Evolutionary conservation across 2,888 invertebrate genomes (phyloP), one percentile per base, ranked within the genome.

Genomic region (Zygothrica quintamaculata): DNA sequence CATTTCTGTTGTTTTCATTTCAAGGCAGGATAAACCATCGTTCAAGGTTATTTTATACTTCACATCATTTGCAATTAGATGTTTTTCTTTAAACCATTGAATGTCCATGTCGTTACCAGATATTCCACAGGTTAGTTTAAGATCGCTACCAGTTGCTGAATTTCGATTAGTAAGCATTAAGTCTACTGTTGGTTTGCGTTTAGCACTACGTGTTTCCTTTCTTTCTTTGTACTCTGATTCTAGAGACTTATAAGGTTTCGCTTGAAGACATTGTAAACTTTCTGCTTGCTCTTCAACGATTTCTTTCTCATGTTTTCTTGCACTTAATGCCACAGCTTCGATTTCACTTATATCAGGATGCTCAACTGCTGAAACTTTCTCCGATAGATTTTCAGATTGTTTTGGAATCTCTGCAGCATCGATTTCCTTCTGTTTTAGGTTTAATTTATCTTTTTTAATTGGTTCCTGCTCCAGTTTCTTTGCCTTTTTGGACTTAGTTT

Each of bases 51-150:
- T 78, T 50, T 62, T 81, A 65, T 88, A 88, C 70, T 90, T 90
- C 50, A 64, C 59, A 53, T 68, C 75, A 39, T 78, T 82, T 1
- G 59, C 47, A 33, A 95, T 84, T 15, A 92, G 88, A n/a, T 91
- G 89, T 0, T 95, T 94, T 87, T 96, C 94, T 87, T 94, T 95
- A 57, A 93, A 93, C 97, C 97, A 97, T 44, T 93, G 92, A 7
- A 96, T 92, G 18, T 92, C 91, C 18, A 95, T 93, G 57, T 95
- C 94, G 0, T 93, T 93, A 9, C 95, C 95, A 39, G 96, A 92
- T 9, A 96, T 93, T 60, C 94, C 95, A 87, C 97, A 97, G 0
- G 95, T 95, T 37, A 97, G 90, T 90, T 96, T 95, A 1, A 96
- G 94, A 72, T 94, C 92, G 12, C 95, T 94, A 0, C 95, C 95